Conservation (phyloP, 2,888 invertebrate genomes). For the Minunthozetes semirufus region DNA sequence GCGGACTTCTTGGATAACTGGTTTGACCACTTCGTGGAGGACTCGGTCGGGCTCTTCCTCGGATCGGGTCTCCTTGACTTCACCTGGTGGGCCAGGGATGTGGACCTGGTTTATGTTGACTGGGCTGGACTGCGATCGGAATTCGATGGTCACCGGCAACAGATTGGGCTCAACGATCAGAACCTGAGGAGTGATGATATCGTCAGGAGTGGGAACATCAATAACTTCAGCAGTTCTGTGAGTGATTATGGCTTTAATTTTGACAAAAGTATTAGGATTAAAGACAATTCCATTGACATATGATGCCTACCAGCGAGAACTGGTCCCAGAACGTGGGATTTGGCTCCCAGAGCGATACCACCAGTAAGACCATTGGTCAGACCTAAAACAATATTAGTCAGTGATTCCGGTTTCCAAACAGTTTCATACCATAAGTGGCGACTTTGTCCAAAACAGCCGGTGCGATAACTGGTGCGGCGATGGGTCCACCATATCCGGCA, state of each 20-base stretch:
- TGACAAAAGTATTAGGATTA: background rate
- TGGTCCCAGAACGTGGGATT: slow-evolving; percentile 8
- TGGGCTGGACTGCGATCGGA: slow-evolving; percentile 34
- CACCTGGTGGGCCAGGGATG: slow-evolving; percentile 31
- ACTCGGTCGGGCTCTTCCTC: slow-evolving; percentile 34
- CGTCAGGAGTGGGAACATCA: slow-evolving; percentile 22
- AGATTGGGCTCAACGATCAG: slow-evolving; percentile 36
- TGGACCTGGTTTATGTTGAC: slow-evolving; percentile 35
- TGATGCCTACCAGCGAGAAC: background rate
- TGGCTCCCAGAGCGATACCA: slow-evolving; percentile 19
- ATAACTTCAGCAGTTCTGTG: slow-evolving; percentile 24
- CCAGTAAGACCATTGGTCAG: slow-evolving; percentile 13
- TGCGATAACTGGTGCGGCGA: background rate
- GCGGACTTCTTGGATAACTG: slow-evolving; percentile 36
- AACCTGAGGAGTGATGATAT: slow-evolving; percentile 30
- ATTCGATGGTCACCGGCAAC: slow-evolving; percentile 33
- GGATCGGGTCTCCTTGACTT: slow-evolving; percentile 31
- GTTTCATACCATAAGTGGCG: background rate
- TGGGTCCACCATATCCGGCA: too few relatives aligned
- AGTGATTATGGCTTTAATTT: slow-evolving; percentile 22
- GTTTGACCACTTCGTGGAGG: slow-evolving; percentile 36
- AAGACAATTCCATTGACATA: background rate
- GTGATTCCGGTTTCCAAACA: background rate
- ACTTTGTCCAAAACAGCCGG: background rate
- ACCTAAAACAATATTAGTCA: background rate